These are phyloP conservation scores for Coptodon bakossiorum DNA, from an alignment of 2,113 vertebrate species.

Conservation along the genomic window DNA sequence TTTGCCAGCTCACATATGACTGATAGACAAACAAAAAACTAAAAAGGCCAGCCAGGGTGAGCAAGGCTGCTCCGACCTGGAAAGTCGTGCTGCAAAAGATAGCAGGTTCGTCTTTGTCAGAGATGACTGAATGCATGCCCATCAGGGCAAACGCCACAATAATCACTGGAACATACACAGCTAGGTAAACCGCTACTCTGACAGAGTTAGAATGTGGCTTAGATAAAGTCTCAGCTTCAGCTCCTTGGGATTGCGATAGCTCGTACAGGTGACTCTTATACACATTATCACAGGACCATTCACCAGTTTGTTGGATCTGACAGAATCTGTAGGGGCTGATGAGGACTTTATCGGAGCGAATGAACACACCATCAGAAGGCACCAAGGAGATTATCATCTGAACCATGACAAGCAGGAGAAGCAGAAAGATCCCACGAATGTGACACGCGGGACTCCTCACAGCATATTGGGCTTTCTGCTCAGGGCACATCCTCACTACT, in stretches of 20 bases:
- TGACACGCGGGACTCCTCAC: not conserved
- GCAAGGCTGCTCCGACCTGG: not conserved
- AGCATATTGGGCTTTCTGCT: no score
- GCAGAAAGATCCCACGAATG: not conserved
- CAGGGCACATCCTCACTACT: not conserved
- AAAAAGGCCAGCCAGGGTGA: not conserved
- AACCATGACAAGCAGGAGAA: slow-evolving; percentile 19
- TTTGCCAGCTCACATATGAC: not conserved
- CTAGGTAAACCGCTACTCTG: not conserved
- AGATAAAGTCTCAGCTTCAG: not conserved
- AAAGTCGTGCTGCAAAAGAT: not conserved
- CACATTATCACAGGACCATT: not conserved
- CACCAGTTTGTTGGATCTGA: not conserved
- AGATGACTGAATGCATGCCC: not conserved
- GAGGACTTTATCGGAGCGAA: not conserved
- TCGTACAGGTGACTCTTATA: not conserved
- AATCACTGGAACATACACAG: not conserved
- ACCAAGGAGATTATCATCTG: slow-evolving; percentile 1
- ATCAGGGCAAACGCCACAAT: slow-evolving; percentile 32
- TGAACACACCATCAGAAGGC: not conserved
- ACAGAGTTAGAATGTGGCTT: not conserved
- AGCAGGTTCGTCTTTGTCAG: not conserved
- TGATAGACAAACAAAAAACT: not conserved
- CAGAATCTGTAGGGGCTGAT: slow-evolving; percentile 1
- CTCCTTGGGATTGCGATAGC: not conserved